phyloP scores from a whole-genome alignment of 1,140 invertebrate species.

The Pseudobourletiella spinata region DNA sequence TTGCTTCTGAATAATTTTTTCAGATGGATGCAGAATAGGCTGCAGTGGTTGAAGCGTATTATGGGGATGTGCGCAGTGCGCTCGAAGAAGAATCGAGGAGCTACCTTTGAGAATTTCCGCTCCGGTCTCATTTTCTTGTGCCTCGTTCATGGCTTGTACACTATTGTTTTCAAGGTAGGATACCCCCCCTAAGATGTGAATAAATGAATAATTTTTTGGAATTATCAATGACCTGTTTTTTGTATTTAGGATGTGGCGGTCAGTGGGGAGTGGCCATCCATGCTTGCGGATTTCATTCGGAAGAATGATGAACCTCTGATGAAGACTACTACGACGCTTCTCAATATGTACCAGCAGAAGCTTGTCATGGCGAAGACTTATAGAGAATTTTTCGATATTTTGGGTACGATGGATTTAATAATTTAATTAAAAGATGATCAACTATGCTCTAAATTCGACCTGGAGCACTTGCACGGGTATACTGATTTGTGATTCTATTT shows the following conservation, averaged over 20 bases:
- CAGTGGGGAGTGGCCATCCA: slow-evolving; percentile 71
- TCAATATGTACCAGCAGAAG: slow-evolving; percentile 76
- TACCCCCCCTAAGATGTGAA: no score
- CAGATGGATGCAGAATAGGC: slow-evolving; percentile 33
- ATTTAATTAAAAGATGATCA: no score
- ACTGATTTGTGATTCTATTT: slow-evolving; percentile 5
- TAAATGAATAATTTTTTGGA: no score
- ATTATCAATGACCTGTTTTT: no score
- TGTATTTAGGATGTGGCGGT: slow-evolving; percentile 59
- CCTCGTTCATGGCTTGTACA: slow-evolving; percentile 65
- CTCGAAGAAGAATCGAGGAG: slow-evolving; percentile 46
- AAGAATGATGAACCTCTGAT: slow-evolving; percentile 83
- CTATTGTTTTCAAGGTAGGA: slow-evolving; percentile 61
- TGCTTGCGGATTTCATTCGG: slow-evolving; percentile 84
- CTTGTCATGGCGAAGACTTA: slow-evolving; percentile 53
- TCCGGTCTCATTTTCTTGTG: slow-evolving; percentile 66
- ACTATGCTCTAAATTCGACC: no score
- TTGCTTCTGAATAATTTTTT: background rate
- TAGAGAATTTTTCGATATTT: slow-evolving; percentile 21
- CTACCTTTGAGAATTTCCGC: slow-evolving; percentile 26
- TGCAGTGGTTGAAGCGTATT: slow-evolving; percentile 62
- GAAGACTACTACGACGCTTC: slow-evolving; percentile 73
- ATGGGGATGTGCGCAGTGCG: slow-evolving; percentile 70
- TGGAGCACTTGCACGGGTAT: background rate
- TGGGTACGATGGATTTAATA: no score